A percentile compares a stretch with the other conserved stretches of the same genome.
Evolutionary conservation across 2,797 vertebrate species (phyloP).

Genomic region (Chelonia mydas): DNA sequence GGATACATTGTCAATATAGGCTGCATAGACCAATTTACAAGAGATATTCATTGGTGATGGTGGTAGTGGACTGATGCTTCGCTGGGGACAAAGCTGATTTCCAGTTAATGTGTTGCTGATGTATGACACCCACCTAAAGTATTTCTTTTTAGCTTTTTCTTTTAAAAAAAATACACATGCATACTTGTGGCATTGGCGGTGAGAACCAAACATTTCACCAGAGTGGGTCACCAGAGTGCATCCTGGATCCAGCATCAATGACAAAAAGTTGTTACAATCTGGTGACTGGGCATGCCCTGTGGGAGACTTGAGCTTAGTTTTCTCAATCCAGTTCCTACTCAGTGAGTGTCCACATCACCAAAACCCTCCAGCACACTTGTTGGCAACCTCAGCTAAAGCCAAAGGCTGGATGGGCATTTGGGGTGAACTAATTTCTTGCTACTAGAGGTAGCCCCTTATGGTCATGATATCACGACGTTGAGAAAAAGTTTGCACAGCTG

Average conservation of each 20-base stretch:
- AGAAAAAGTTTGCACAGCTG: background rate
- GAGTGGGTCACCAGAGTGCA: background rate
- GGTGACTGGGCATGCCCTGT: background rate
- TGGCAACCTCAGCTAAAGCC: background rate
- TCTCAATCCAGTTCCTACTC: background rate
- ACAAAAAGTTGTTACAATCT: background rate
- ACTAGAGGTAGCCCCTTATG: background rate
- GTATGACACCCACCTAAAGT: background rate
- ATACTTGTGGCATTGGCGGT: background rate
- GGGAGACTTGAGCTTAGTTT: background rate
- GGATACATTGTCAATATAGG: background rate
- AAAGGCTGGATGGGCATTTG: background rate
- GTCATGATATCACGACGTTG: background rate
- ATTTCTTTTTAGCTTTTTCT: background rate
- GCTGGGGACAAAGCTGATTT: background rate
- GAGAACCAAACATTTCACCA: background rate
- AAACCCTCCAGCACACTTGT: background rate
- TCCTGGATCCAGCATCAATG: background rate
- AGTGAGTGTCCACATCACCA: background rate
- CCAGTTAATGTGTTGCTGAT: background rate
- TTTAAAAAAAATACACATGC: background rate
- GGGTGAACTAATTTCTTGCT: background rate
- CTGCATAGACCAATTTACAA: background rate
- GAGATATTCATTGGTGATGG: background rate
- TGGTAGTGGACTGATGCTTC: background rate